These are phyloP conservation scores for Hypocryptadius cinnamomeus DNA, from an alignment of 2,113 vertebrate species.

Conservation along the genomic window DNA sequence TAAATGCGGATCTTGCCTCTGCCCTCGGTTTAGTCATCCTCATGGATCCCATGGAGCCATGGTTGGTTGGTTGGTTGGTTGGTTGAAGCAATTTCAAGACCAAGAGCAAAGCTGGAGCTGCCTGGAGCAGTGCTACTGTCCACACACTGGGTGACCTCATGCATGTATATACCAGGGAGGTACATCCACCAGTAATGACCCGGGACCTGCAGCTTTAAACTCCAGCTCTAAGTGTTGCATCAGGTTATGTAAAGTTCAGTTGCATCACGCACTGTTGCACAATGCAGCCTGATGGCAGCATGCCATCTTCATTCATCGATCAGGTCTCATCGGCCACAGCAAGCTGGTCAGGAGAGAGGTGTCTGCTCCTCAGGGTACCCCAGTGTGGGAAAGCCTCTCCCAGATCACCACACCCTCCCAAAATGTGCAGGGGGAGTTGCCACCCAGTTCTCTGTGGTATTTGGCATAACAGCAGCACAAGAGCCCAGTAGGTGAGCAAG, in stretches of 20 bases:
- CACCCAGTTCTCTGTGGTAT: not conserved
- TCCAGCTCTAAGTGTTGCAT: slow-evolving; percentile 28
- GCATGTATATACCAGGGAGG: not conserved
- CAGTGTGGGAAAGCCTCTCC: not conserved
- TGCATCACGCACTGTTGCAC: slow-evolving; percentile 55
- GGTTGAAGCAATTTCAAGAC: slow-evolving; percentile 8
- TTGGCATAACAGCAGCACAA: not conserved
- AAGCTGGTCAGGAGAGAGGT: not conserved
- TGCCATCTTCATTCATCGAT: slow-evolving; percentile 51
- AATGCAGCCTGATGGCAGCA: not conserved
- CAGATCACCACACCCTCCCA: not conserved
- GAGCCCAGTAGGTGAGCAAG: not conserved
- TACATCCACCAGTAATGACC: not conserved
- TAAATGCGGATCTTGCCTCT: not conserved
- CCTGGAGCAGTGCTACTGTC: not conserved
- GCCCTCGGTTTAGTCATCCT: not conserved
- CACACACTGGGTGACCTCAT: slow-evolving; percentile 1
- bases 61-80: not conserved
- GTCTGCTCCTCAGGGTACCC: not conserved
- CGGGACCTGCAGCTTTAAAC: slow-evolving; percentile 37
- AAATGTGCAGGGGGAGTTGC: not conserved
- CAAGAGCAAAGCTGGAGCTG: not conserved
- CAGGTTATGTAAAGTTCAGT: slow-evolving; percentile 66
- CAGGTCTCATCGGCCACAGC: not conserved
- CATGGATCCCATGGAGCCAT: not conserved